phyloP scores from a whole-genome alignment of 2,888 invertebrate species.

The Drosophila paracracens region DNA sequence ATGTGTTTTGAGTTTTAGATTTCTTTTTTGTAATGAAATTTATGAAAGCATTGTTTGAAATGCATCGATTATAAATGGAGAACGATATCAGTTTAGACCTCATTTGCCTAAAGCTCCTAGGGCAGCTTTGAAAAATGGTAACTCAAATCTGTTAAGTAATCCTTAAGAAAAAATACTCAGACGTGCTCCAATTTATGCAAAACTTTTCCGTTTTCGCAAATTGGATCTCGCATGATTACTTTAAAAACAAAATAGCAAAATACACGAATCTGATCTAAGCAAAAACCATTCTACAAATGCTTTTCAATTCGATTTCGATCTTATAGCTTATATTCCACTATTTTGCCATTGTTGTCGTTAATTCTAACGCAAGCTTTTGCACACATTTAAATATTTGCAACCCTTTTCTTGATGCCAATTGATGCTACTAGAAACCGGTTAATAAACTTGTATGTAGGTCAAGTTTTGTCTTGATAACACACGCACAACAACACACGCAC shows the following conservation, averaged over 20 bases:
- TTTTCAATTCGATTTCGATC: background rate
- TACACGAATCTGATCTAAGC: background rate
- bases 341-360: slow-evolving; percentile 6
- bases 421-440: slow-evolving; percentile 76
- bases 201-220: background rate
- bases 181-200: background rate
- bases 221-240: accelerated
- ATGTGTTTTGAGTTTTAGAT: background rate
- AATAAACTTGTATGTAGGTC: slow-evolving; percentile 83
- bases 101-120: no score
- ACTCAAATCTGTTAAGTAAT: background rate
- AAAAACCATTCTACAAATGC: background rate
- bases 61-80: background rate
- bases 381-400: slow-evolving; percentile 48
- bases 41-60: background rate
- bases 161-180: background rate
- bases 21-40: background rate
- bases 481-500: slow-evolving; percentile 30
- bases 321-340: background rate
- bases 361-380: slow-evolving; percentile 35
- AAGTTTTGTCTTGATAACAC: slow-evolving; percentile 83
- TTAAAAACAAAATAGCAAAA: background rate
- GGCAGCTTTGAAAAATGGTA: background rate
- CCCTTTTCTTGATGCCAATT: slow-evolving; percentile 50
- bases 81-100: background rate